Evolutionary conservation across 2,888 invertebrate species (phyloP).

Genomic region (Dicranocentrus wangi): DNA sequence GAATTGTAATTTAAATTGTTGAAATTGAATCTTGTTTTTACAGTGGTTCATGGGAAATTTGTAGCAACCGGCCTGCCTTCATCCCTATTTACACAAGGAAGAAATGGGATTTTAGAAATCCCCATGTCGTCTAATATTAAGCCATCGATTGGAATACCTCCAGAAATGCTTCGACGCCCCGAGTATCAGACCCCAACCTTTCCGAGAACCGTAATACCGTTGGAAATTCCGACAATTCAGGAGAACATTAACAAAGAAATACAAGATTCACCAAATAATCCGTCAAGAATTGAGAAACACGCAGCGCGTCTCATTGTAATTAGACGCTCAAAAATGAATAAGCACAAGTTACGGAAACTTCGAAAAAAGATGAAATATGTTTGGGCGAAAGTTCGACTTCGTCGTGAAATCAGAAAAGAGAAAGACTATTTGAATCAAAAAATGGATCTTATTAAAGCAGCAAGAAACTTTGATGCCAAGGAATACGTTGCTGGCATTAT

Average conservation of each 20-base stretch:
- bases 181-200: conserved; percentile 25
- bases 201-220: not conserved
- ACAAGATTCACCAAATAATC: conserved; percentile 33
- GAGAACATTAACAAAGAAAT: conserved; percentile 47
- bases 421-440: conserved; percentile 84
- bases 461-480: conserved; percentile 85
- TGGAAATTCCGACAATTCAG: conserved; percentile 30
- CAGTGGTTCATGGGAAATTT: too few relatives aligned
- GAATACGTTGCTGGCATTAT: conserved; percentile 82
- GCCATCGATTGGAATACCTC: conserved; percentile 51
- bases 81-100: not conserved
- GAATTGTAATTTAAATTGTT: too few relatives aligned
- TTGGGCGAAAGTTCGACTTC: conserved; percentile 82
- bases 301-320: conserved; percentile 85
- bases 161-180: conserved; percentile 34
- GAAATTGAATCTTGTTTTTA: too few relatives aligned
- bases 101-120: conserved; percentile 11
- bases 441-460: conserved; percentile 81
- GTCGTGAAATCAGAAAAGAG: conserved; percentile 84
- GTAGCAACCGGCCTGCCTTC: too few relatives aligned
- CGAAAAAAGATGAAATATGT: conserved; percentile 85
- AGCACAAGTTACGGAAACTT: conserved; percentile 87
- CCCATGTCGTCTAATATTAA: conserved; percentile 29
- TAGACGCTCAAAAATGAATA: conserved; percentile 88
- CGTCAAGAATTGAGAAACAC: conserved; percentile 78